Conservation (phyloP, 2,113 vertebrate genomes). For the Penelope pileata region DNA sequence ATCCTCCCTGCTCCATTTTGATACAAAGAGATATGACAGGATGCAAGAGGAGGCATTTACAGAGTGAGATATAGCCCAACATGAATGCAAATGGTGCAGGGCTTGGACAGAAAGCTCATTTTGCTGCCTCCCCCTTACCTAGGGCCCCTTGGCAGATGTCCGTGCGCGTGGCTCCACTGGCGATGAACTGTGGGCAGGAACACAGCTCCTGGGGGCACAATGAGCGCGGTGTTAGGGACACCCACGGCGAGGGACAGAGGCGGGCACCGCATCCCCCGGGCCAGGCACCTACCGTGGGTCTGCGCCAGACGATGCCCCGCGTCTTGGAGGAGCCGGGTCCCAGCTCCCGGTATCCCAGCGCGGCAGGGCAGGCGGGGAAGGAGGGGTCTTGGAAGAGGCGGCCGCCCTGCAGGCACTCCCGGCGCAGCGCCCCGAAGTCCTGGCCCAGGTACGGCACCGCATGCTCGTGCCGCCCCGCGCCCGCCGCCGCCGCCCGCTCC, state of each 20-base stretch:
- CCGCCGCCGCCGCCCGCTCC: neutral
- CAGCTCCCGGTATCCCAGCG: conserved; percentile 54
- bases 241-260: neutral
- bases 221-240: neutral
- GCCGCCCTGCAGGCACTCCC: conserved; percentile 24
- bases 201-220: conserved; percentile 58
- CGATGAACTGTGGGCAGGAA: conserved; percentile 43
- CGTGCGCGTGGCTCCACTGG: conserved; percentile 24
- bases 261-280: neutral
- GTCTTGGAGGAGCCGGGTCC: conserved; percentile 33
- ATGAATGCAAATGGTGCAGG: neutral
- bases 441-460: conserved; percentile 30
- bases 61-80: neutral
- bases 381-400: conserved; percentile 52
- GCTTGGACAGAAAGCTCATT: rapidly evolving
- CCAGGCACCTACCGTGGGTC: conserved; percentile 38
- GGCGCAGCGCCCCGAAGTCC: neutral
- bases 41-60: neutral
- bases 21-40: rapidly evolving
- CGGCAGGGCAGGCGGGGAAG: conserved; percentile 33
- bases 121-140: conserved; percentile 23
- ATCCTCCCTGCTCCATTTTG: neutral
- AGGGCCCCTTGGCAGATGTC: conserved; percentile 66
- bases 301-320: conserved; percentile 38
- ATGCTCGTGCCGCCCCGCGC: neutral